Evolutionary conservation across 1,140 invertebrate species (phyloP), one percentile per base, ranked within the genome.

Genomic region (Neuroterus valhalla): DNA sequence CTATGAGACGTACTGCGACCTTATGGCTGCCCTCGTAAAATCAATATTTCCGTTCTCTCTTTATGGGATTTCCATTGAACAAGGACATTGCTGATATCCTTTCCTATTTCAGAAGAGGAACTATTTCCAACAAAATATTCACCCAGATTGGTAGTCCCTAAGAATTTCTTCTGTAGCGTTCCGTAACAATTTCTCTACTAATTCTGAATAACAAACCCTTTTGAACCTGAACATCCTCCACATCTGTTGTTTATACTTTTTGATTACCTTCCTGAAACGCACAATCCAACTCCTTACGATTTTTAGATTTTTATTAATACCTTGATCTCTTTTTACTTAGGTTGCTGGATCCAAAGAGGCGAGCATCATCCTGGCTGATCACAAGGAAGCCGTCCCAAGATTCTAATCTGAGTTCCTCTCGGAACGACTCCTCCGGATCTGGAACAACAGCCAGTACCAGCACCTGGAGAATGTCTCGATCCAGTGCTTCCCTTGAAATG

Each of bases 331-430:
- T 50, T 50, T 5, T 12, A 45, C 45, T 62, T 17, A 82, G 94
- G 74, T 81, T 95, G 31, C 85, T 96, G 14, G 94, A 96, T 80
- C 94, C 95, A 0, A 94, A 95, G 81, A 90, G 95, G 26, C 90
- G 95, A 70, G 93, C 95, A 3, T 95, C 96, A 0, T 96, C 96
- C 0, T 97, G 96, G 96, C 90, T 96, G 21, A 95, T 97, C 4
- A 96, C 96, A 0, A 90, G 96, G 19, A 97, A 97, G 89, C 95
- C 96, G 0, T 96, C 95, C 1, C 96, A 97, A 86, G 96, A 97
- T 83, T 97, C 96, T 0, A 97, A 96, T 86, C 87, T 97, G 67
- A 96, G 95, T 52, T 95, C 94, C 79, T 96, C 95, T 1, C 91
- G 96, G 14, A 97, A 97, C 85, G 96, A 98, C 87, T 97, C 96